Conservation (phyloP, 2,113 vertebrate genomes). For the Tiliqua scincoides region DNA sequence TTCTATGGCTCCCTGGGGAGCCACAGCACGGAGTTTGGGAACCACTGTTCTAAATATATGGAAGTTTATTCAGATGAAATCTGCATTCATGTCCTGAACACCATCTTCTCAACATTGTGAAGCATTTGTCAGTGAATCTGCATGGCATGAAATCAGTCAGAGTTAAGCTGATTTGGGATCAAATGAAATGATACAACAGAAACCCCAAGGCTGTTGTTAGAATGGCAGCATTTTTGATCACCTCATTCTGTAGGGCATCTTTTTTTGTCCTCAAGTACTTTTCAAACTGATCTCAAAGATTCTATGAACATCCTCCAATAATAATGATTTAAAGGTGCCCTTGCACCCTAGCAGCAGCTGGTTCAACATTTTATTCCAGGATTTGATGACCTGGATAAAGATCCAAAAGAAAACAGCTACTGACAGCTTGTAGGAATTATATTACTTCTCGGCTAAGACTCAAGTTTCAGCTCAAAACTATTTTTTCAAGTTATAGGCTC, state of each 20-base stretch:
- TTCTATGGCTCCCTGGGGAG: too few relatives aligned
- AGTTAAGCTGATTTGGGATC: background rate
- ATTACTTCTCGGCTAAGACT: background rate
- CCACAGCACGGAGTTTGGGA: too few relatives aligned
- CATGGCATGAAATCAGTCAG: background rate
- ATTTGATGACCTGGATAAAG: slow-evolving; percentile 15
- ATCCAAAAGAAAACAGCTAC: background rate
- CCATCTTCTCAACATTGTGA: background rate
- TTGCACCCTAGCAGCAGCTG: background rate
- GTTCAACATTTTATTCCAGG: background rate
- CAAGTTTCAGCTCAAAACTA: background rate
- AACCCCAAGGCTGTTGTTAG: background rate
- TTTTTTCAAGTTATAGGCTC: background rate
- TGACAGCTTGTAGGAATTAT: background rate
- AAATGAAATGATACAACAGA: background rate
- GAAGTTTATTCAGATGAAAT: background rate
- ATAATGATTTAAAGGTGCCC: slow-evolving; percentile 9
- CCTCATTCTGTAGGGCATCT: background rate
- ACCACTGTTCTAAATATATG: too few relatives aligned
- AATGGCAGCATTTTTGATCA: background rate
- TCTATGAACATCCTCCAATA: background rate
- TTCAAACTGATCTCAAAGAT: background rate
- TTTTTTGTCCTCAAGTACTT: background rate
- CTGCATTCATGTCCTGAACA: background rate
- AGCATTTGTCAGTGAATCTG: background rate